A percentile compares a stretch with the other conserved stretches of the same genome.
Conservation (phyloP, 2,113 vertebrate species). For the Accipiter virgatus region DNA sequence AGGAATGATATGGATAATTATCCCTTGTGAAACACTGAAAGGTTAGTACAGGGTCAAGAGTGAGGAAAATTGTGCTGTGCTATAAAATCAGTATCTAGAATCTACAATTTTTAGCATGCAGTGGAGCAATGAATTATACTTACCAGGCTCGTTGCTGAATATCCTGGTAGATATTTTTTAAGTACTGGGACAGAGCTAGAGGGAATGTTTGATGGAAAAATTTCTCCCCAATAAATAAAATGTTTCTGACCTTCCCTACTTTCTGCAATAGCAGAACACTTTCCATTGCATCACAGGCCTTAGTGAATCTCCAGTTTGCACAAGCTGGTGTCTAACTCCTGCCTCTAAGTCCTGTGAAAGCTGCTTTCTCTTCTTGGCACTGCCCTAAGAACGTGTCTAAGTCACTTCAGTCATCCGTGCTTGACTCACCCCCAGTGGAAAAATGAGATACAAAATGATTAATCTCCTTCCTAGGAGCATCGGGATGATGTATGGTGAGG, state of each 20-base stretch:
- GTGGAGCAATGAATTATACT: not conserved
- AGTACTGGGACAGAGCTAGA: not conserved
- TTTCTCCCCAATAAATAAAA: not conserved
- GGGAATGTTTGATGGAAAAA: not conserved
- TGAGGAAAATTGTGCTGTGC: not conserved
- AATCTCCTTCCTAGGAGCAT: conserved; percentile 9
- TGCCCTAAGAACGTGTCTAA: not conserved
- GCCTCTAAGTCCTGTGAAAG: not conserved
- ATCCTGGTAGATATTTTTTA: not conserved
- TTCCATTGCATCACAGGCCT: not conserved
- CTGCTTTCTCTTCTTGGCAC: conserved; percentile 12
- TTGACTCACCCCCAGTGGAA: conserved; percentile 20
- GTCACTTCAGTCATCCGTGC: conserved; percentile 15
- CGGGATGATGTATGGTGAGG: not conserved
- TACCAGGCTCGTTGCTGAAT: not conserved
- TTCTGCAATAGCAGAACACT: not conserved
- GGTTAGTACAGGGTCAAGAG: not conserved
- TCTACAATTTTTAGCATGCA: not conserved
- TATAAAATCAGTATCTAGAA: not conserved
- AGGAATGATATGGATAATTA: not conserved
- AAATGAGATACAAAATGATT: conserved; percentile 3
- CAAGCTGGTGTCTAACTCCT: not conserved
- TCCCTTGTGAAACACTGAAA: not conserved
- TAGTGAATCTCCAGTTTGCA: not conserved
- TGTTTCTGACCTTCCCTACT: not conserved